Base-by-base conservation (phyloP, 2,797 vertebrate genomes). In the Poecilia velifera region DNA sequence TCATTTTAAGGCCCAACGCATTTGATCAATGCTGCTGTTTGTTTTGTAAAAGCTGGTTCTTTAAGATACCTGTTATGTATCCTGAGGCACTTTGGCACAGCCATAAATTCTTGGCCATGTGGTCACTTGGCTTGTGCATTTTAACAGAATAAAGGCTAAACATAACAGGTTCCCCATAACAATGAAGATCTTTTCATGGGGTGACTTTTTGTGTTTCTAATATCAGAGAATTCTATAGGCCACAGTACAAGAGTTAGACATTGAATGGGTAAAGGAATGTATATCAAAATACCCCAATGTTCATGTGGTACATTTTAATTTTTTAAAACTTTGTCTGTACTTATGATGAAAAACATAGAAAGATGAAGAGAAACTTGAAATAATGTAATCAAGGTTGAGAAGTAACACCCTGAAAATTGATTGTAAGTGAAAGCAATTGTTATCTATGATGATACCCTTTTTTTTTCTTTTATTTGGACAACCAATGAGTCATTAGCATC, bases 401-500 rank as follows among this genome's bases (percentile, higher is more conserved):
- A 51, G 22, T 78, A 78, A 86, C 78, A 84, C 53, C 62, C 55
- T 66, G 68, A 79, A 45, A 73, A 45, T 46, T 57, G 76, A 82
- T 76, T 62, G 75, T 74, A 51, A 22, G 20, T 22, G 6, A 51
- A 51, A 51, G 49, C 82, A 81, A 84, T 88, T 64, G 41, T 82
- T 41, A 74, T 76, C 81, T 86, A 86, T 81, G 86, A 82, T 80
- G 79, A 76, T 77, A 59, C 41, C 84, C 57, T 66, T 84, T 82
- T 90, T 4, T 4, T 14, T 16, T 92, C 0, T 53, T 55, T 41
- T 57, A 41, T 89, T 88, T 88, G 83, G 85, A 79, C 80, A 76
- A 88, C 91, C 87, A 86, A 46, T 87, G 83, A 91, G 86, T 91
- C 87, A 86, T 76, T 92, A 90, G 87, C 86, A 89, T 88, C 81